A percentile compares a stretch with the other conserved stretches of the same genome.
phyloP scores from a whole-genome alignment of 2,888 invertebrate species.

The Rutpela maculata region DNA sequence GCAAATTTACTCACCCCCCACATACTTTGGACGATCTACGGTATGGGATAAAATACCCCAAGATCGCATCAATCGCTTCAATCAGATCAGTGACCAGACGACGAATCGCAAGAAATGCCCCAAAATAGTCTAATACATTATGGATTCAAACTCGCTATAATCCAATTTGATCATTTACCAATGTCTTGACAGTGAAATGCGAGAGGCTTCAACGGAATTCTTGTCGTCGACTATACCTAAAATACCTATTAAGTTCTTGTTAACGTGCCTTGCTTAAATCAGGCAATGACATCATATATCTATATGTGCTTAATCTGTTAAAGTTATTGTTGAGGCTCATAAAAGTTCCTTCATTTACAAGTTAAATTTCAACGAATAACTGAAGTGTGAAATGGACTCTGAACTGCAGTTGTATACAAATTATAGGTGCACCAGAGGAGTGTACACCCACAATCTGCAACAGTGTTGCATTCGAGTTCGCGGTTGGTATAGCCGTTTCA shows the following conservation, averaged over 20 bases:
- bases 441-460: neutral
- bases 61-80: too few species aligned
- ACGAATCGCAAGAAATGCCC: too few species aligned
- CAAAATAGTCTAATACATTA: too few species aligned
- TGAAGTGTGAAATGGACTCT: neutral
- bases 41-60: too few species aligned
- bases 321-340: constrained; percentile 2
- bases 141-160: too few species aligned
- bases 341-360: constrained; percentile 4
- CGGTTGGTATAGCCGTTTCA: neutral
- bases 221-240: neutral
- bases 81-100: too few species aligned
- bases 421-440: neutral
- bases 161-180: too few species aligned
- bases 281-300: constrained; percentile 22
- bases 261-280: neutral
- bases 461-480: neutral
- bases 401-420: neutral
- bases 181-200: too few species aligned
- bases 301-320: neutral
- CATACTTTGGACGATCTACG: too few species aligned
- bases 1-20: too few species aligned
- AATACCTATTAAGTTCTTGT: neutral
- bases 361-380: constrained; percentile 9
- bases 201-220: neutral